A percentile compares a stretch with the other conserved stretches of the same genome.
Conservation (phyloP, 2,113 vertebrate species). For the Felis chaus region DNA sequence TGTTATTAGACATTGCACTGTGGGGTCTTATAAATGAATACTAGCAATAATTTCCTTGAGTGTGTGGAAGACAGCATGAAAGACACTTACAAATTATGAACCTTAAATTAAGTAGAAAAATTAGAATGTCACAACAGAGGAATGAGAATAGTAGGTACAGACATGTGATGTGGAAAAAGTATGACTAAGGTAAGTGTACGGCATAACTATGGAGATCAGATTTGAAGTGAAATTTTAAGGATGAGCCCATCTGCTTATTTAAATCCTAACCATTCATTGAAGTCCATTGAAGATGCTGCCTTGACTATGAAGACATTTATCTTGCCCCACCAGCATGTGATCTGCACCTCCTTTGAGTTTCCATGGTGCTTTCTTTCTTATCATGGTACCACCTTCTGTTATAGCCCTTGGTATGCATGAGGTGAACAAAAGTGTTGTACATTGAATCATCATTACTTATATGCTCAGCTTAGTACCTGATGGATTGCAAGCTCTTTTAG, state of each 20-base stretch:
- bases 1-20: not conserved
- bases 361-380: not conserved
- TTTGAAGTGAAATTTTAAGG: not conserved
- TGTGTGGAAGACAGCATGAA: not conserved
- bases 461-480: not conserved
- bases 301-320: not conserved
- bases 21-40: not conserved
- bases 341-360: not conserved
- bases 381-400: not conserved
- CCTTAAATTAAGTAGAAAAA: conserved; percentile 17
- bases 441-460: not conserved
- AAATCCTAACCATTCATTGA: not conserved
- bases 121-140: not conserved
- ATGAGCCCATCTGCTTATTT: not conserved
- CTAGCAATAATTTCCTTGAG: not conserved
- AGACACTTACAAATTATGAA: not conserved
- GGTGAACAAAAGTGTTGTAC: not conserved
- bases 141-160: not conserved
- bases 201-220: not conserved
- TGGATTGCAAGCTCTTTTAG: not conserved
- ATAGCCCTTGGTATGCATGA: not conserved
- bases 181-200: not conserved
- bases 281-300: not conserved
- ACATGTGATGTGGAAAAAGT: not conserved
- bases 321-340: not conserved